Evolutionary conservation across 2,113 vertebrate genomes (phyloP).

Genomic region (Peromyscus polionotus): DNA sequence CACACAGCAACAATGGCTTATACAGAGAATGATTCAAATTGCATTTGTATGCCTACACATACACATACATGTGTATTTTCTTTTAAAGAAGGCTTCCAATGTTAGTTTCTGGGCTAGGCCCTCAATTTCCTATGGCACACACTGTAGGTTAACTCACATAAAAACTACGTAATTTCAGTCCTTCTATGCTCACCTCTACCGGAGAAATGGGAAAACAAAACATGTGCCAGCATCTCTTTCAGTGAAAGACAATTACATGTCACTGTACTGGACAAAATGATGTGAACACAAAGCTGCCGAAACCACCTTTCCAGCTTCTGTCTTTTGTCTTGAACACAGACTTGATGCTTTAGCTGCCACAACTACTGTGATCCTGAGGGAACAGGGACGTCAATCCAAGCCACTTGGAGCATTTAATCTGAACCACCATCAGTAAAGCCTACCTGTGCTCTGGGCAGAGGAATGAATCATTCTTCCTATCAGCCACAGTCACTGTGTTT

Average conservation of each 20-base stretch:
- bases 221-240: background rate
- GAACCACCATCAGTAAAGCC: background rate
- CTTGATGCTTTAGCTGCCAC: background rate
- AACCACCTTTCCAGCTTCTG: background rate
- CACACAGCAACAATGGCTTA: background rate
- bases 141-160: background rate
- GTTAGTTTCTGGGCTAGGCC: background rate
- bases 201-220: background rate
- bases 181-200: background rate
- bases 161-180: background rate
- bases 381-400: background rate
- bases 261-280: background rate
- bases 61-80: background rate
- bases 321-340: background rate
- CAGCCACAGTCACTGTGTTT: background rate
- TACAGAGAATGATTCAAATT: background rate
- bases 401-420: background rate
- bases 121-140: background rate
- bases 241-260: background rate
- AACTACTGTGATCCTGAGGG: background rate
- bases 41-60: background rate
- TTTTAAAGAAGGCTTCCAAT: background rate
- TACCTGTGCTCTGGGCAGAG: background rate
- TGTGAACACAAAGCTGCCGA: background rate
- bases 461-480: background rate